Conservation (phyloP, 2,888 invertebrate genomes). For the Oeneis ivallda region DNA sequence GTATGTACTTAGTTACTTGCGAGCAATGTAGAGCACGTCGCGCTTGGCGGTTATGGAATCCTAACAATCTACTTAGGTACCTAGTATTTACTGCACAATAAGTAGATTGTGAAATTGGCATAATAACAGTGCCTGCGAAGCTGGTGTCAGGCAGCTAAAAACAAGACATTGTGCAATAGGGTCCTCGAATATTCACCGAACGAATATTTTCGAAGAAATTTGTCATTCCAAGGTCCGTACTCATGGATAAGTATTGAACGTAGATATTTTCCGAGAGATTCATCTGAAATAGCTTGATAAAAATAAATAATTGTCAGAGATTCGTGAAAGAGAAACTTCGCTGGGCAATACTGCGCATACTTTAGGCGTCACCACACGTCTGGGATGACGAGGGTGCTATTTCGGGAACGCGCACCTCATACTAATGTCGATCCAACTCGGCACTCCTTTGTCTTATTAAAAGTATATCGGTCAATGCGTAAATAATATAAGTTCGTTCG, state of each 20-base stretch:
- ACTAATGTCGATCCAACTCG: slow-evolving; percentile 62
- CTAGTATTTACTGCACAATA: too few relatives aligned
- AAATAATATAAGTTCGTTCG: slow-evolving; percentile 60
- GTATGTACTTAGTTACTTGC: too few relatives aligned
- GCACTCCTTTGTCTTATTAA: slow-evolving; percentile 76
- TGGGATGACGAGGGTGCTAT: slow-evolving; percentile 74
- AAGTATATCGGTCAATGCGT: slow-evolving; percentile 64
- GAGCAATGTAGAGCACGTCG: too few relatives aligned
- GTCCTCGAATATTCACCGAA: not conserved
- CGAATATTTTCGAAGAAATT: slow-evolving; percentile 20
- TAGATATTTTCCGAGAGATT: slow-evolving; percentile 41
- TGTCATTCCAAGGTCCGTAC: slow-evolving; percentile 43
- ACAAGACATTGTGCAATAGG: slow-evolving; percentile 3
- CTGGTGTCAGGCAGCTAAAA: not conserved
- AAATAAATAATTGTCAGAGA: slow-evolving; percentile 72
- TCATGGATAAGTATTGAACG: slow-evolving; percentile 41
- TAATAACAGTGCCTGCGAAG: not conserved
- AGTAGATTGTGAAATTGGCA: not conserved
- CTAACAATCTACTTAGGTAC: too few relatives aligned
- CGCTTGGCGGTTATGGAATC: too few relatives aligned
- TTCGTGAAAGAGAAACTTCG: slow-evolving; percentile 55
- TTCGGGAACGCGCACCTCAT: slow-evolving; percentile 67
- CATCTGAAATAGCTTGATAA: slow-evolving; percentile 61
- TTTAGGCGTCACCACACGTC: slow-evolving; percentile 60
- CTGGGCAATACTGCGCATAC: slow-evolving; percentile 54